Percentiles rank a stretch among this genome's conserved stretches.
phyloP scores from a whole-genome alignment of 2,113 vertebrate species.

The Centropus bengalensis region DNA sequence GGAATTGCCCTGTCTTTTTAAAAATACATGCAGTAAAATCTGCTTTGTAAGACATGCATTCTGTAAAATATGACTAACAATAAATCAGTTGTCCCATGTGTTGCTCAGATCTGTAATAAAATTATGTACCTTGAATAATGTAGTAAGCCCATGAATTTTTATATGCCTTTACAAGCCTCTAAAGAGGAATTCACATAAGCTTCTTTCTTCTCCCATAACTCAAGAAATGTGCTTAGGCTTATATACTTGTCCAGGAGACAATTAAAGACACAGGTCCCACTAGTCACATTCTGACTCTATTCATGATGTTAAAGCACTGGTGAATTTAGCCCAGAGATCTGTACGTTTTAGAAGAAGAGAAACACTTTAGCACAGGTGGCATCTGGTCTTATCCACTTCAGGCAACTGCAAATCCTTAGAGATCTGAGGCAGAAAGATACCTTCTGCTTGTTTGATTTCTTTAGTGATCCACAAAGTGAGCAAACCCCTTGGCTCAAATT shows the following conservation, averaged over 20 bases:
- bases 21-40: not conserved
- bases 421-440: not conserved
- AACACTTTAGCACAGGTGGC: not conserved
- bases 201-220: not conserved
- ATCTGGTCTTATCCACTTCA: not conserved
- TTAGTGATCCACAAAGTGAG: not conserved
- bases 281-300: not conserved
- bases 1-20: not conserved
- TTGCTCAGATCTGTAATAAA: constrained; percentile 16
- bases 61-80: not conserved
- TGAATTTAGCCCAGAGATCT: not conserved
- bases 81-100: constrained; percentile 4
- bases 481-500: not conserved
- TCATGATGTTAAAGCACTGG: not conserved
- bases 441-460: constrained; percentile 7
- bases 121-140: constrained; percentile 33
- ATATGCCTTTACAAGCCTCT: not conserved
- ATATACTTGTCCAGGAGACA: not conserved
- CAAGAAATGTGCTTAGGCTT: not conserved
- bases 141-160: constrained; percentile 10
- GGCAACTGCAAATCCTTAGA: not conserved
- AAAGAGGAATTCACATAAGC: not conserved
- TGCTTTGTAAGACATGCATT: not conserved
- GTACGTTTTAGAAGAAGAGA: not conserved
- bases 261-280: not conserved